A percentile compares a stretch with the other conserved stretches of the same genome.
phyloP scores from a whole-genome alignment of 2,888 invertebrate genomes.

The Leptinotarsa haldemani region DNA sequence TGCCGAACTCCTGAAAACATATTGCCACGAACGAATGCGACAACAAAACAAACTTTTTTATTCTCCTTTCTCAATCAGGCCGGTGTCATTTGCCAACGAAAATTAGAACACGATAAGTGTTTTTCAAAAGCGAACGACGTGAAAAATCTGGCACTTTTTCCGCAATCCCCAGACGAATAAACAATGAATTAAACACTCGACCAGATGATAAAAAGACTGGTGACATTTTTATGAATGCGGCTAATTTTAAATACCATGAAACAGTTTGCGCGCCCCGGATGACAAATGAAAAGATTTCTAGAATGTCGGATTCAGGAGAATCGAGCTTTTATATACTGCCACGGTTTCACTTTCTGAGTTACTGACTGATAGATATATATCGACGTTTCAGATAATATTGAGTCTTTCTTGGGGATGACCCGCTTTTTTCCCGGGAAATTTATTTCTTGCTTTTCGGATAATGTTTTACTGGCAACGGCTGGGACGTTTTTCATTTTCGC shows the following conservation, averaged over 20 bases:
- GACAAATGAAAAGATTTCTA: slow-evolving; percentile 31
- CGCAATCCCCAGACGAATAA: slow-evolving; percentile 20
- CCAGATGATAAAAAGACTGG: slow-evolving; percentile 31
- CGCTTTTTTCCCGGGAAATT: slow-evolving; percentile 28
- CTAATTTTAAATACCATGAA: slow-evolving; percentile 39
- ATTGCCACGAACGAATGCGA: no score
- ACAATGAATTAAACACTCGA: slow-evolving; percentile 25
- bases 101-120: slow-evolving; percentile 10
- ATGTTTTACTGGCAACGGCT: slow-evolving; percentile 28
- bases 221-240: slow-evolving; percentile 37
- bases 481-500: slow-evolving; percentile 33
- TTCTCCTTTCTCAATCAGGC: not conserved
- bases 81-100: not conserved
- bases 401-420: slow-evolving; percentile 35
- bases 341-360: slow-evolving; percentile 26
- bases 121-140: slow-evolving; percentile 6
- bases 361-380: slow-evolving; percentile 37
- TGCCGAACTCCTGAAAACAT: no score
- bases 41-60: not conserved
- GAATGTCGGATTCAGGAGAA: slow-evolving; percentile 7
- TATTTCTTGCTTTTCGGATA: slow-evolving; percentile 34
- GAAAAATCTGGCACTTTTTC: slow-evolving; percentile 24
- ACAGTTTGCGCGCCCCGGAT: slow-evolving; percentile 19
- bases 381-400: slow-evolving; percentile 34
- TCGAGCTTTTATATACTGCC: slow-evolving; percentile 31